Conservation (phyloP, 2,113 vertebrate genomes). For the Myxocyprinus asiaticus region DNA sequence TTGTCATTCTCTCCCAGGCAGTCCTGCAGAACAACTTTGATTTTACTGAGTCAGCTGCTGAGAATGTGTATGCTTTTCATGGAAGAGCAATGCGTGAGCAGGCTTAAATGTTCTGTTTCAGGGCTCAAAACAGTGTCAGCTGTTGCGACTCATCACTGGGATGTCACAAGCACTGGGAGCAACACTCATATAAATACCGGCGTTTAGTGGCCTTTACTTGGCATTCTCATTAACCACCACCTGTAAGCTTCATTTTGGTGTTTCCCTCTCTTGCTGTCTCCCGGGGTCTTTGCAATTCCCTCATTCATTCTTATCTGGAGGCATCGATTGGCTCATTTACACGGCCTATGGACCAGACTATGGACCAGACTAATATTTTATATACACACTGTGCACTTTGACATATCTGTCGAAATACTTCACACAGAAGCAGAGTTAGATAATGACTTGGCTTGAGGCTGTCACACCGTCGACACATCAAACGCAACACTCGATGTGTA, state of each 20-base stretch:
- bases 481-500: too few species aligned
- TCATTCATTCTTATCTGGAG: constrained; percentile 66
- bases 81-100: not conserved
- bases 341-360: constrained; percentile 35
- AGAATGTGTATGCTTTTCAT: not conserved
- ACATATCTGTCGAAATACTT: constrained; percentile 1
- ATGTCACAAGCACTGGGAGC: not conserved
- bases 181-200: not conserved
- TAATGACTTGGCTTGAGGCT: not conserved
- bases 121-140: not conserved
- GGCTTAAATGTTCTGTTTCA: constrained; percentile 7
- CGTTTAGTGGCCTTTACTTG: not conserved
- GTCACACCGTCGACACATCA: not conserved
- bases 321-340: constrained; percentile 66
- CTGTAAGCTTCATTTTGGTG: constrained; percentile 2
- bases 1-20: constrained; percentile 20
- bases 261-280: constrained; percentile 7
- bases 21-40: constrained; percentile 27
- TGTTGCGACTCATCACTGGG: not conserved
- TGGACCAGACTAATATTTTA: constrained; percentile 63
- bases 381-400: constrained; percentile 18
- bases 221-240: not conserved
- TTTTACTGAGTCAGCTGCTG: constrained; percentile 24
- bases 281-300: constrained; percentile 50
- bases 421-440: not conserved